Conservation (phyloP, 2,888 invertebrate species). For the Zaprionus lineosus region DNA sequence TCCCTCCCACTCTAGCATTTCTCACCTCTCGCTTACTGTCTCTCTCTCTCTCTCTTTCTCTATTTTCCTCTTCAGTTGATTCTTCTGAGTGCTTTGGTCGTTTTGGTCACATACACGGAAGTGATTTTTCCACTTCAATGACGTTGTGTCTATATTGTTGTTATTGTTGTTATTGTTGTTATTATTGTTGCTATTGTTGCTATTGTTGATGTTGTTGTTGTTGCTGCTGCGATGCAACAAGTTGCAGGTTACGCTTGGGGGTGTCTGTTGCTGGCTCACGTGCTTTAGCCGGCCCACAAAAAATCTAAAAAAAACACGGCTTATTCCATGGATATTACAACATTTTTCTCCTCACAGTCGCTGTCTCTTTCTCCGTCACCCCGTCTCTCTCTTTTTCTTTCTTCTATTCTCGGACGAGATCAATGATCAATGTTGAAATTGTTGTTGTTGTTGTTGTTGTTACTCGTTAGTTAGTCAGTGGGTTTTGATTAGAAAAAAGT, state of each 20-base stretch:
- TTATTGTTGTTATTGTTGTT: constrained; percentile 13
- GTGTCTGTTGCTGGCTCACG: constrained; percentile 61
- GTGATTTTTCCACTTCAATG: constrained; percentile 77
- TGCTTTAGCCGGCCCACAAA: constrained; percentile 46
- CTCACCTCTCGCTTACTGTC: not conserved
- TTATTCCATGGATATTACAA: constrained; percentile 30
- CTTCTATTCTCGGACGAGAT: constrained; percentile 60
- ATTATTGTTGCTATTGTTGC: constrained; percentile 3
- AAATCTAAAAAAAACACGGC: constrained; percentile 20
- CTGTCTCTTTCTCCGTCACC: constrained; percentile 15
- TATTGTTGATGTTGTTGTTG: constrained; percentile 14
- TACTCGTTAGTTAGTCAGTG: constrained; percentile 50
- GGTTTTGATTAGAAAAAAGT: constrained; percentile 42
- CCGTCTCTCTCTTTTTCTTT: constrained; percentile 14
- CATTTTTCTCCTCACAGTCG: constrained; percentile 13
- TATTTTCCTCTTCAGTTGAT: constrained; percentile 37
- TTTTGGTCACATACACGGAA: constrained; percentile 78
- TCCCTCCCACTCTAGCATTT: not conserved
- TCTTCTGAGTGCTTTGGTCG: constrained; percentile 63
- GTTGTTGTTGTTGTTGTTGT: constrained; percentile 4
- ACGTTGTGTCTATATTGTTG: constrained; percentile 31
- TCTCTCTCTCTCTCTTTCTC: not conserved
- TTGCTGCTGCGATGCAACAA: constrained; percentile 50
- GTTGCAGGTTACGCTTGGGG: constrained; percentile 56
- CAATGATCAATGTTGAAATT: constrained; percentile 64